Base-by-base conservation (phyloP, 2,888 invertebrate species). In the Merodon equestris region DNA sequence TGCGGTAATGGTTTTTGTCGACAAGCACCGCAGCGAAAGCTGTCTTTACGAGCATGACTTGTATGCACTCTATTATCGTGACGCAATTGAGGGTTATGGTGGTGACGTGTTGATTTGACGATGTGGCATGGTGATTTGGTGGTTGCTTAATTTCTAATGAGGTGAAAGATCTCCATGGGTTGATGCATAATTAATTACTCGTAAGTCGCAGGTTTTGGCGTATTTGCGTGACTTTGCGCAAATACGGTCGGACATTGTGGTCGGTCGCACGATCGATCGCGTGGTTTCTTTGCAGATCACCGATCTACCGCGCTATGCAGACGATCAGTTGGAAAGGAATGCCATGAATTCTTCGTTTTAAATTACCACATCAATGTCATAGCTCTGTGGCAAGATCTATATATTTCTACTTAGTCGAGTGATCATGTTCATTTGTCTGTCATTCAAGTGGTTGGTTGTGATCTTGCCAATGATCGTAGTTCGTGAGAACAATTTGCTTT, bases 141-240 rank as follows among this genome's bases (percentile, higher is more conserved):
- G 48, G 72, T 77, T 77, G 72, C 73, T 67, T 18, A 73, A 73
- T 73, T 73, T 67, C 67, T 77, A 77, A 77, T 73, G 73, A 68
- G 63, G 67, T 73, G 57, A 77, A 77, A 77, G 77, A 77, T 77
- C 73, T 67, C n/a, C 67, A 67, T 73, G 67, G 36, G 57, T 18
- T 51, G 77, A 73, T 27, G 27, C 27, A 7, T 73, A 77, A 68
- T 70, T 66, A 77, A 77, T 72, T 57, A 27, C 27, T 27, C 27
- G 27, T 27, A 67, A 67, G 67, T 40, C 77, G 36, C 50, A 19
- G 50, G 50, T 34, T 48, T 18, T 18, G 17, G 36, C 7, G 7
- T 36, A 4, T 58, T 44, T 18, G 9, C 7, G 50, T 50, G 9
- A 7, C 44, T 53, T 60, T 76, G 70, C 66, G 36, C 67, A 64